Base-by-base conservation (phyloP, 92 coral and sea anemone genomes). In the Phenganax marumi region DNA sequence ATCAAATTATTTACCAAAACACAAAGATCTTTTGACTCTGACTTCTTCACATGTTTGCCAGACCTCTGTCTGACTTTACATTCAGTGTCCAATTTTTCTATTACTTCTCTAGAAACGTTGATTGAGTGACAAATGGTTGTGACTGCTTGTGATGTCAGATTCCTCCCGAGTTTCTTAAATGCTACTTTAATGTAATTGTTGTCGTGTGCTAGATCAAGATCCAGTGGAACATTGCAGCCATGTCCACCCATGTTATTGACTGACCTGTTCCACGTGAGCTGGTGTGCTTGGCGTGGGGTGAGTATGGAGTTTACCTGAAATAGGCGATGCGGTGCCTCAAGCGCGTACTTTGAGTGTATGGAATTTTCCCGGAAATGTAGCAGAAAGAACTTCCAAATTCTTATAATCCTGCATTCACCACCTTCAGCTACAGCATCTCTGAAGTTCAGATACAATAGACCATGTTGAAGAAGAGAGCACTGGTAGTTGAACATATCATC, bases 401-500 rank as follows among this genome's bases (percentile, higher is more conserved):
- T 63, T 16, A 80, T 64, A 46, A 80, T 63, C 47, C 84, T 80
- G 24, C 18, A 12, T 18, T 77, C 84, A 80, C 63, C 77, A 13
- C 84, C 84, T 66, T 80, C 84, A 4, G 79, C 84, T 11, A 80
- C 26, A 11, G 77, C 84, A 60, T 80, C 84, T 48, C 26, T 65
- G 21, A 80, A 80, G 74, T 80, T 80, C 60, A 66, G 8, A 52
- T 80, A 80, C 57, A 80, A 16, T 22, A 80, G 13, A 8, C 84
- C 84, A 63, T 80, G 33, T 8, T 65, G 47, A 39, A 80, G 46
- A 8, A 80, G 8, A 8, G 55, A 49, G 51, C 84, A 80, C 22
- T 80, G 84, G 17, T 80, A 80, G 73, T 80, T 80, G 25, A 62
- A 80, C 84, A 80, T 80, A 21, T 80, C 84, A 80, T 80, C 84